Evolutionary conservation across 2,888 invertebrate genomes (phyloP).

Genomic region (Cactoblastis cactorum): DNA sequence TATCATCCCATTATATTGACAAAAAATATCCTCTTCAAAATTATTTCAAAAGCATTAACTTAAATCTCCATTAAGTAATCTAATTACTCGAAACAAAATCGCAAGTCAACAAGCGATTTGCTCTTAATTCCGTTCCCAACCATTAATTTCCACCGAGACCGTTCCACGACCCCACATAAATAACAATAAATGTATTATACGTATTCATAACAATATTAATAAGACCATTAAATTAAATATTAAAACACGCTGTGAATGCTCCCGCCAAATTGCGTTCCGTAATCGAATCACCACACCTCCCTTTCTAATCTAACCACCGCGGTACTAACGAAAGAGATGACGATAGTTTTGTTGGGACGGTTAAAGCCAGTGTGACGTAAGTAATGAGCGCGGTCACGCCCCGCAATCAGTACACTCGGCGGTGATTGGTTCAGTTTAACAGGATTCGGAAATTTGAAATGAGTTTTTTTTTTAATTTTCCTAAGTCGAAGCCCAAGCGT

Average conservation of each 20-base stretch:
- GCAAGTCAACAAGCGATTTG: slow-evolving; percentile 24
- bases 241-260: slow-evolving; percentile 46
- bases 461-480: slow-evolving; percentile 39
- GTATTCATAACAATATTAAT: slow-evolving; percentile 70
- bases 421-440: slow-evolving; percentile 64
- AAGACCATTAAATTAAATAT: slow-evolving; percentile 73
- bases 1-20: background rate
- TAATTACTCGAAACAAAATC: slow-evolving; percentile 12
- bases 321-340: background rate
- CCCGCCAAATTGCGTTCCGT: slow-evolving; percentile 45
- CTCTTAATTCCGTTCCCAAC: slow-evolving; percentile 32
- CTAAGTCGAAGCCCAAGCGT: background rate
- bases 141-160: slow-evolving; percentile 36
- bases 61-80: slow-evolving; percentile 10
- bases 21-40: background rate
- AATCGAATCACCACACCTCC: slow-evolving; percentile 35
- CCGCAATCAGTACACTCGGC: slow-evolving; percentile 57
- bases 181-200: slow-evolving; percentile 54
- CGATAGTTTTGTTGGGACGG: slow-evolving; percentile 14
- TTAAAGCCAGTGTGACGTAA: slow-evolving; percentile 36
- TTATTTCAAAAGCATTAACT: background rate
- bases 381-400: slow-evolving; percentile 72
- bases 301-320: slow-evolving; percentile 21
- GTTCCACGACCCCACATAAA: slow-evolving; percentile 63
- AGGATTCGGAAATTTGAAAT: slow-evolving; percentile 56